phyloP scores from a whole-genome alignment of 2,888 invertebrate species.

The Apodemia hepburni region DNA sequence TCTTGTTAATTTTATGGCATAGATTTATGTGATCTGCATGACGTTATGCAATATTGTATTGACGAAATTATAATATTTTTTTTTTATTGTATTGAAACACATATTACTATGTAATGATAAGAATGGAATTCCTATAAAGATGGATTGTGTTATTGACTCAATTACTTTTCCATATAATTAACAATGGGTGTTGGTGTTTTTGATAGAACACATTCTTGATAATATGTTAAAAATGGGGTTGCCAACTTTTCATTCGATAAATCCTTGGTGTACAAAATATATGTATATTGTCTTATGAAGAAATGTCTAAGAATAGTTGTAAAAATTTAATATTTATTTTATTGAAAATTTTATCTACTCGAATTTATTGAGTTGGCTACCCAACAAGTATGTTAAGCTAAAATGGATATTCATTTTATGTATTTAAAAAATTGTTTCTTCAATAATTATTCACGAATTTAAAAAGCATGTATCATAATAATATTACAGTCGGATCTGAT shows the following conservation, averaged over 20 bases:
- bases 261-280: background rate
- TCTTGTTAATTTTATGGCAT: slow-evolving; percentile 29
- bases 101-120: slow-evolving; percentile 14
- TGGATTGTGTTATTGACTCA: slow-evolving; percentile 8
- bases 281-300: slow-evolving; percentile 1
- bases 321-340: slow-evolving; percentile 1
- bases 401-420: background rate
- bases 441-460: no score
- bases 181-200: slow-evolving; percentile 1
- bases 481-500: no score
- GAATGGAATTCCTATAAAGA: slow-evolving; percentile 7
- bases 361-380: background rate
- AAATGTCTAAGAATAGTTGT: slow-evolving; percentile 4
- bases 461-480: no score
- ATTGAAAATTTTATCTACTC: background rate
- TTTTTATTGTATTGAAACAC: slow-evolving; percentile 15
- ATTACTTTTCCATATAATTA: slow-evolving; percentile 1
- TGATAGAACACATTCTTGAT: background rate
- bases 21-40: slow-evolving; percentile 27
- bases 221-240: background rate
- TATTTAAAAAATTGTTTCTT: background rate
- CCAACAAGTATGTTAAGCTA: background rate
- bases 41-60: slow-evolving; percentile 27
- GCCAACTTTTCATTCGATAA: background rate
- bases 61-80: slow-evolving; percentile 17